phyloP scores from a whole-genome alignment of 2,113 vertebrate species.

The Mirza zaza region DNA sequence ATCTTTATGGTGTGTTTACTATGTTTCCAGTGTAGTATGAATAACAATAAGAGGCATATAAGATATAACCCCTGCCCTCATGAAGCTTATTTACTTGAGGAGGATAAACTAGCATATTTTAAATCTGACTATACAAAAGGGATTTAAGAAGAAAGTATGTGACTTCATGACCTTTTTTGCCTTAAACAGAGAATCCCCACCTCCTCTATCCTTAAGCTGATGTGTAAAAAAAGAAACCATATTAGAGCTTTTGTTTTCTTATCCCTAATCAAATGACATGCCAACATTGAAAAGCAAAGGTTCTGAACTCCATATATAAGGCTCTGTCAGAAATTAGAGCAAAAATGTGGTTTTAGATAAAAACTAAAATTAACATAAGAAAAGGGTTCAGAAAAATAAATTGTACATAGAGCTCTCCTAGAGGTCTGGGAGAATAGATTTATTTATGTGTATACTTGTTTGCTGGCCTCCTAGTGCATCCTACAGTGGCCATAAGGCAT shows the following conservation, averaged over 20 bases:
- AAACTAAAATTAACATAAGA: slow-evolving; percentile 9
- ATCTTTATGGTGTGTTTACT: background rate
- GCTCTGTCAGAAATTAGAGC: background rate
- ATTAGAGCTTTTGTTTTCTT: background rate
- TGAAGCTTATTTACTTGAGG: background rate
- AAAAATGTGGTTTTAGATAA: slow-evolving; percentile 12
- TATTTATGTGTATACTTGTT: background rate
- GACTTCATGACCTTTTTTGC: background rate
- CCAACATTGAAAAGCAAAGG: background rate
- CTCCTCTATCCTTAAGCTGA: background rate
- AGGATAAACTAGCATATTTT: background rate
- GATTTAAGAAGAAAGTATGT: background rate
- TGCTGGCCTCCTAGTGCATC: background rate
- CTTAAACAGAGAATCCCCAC: background rate
- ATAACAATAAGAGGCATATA: background rate
- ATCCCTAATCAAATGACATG: background rate
- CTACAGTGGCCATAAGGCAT: background rate
- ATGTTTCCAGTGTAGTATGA: background rate
- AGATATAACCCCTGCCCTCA: background rate
- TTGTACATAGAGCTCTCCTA: background rate
- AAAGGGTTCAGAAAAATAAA: background rate
- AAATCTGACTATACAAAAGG: background rate
- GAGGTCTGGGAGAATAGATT: background rate
- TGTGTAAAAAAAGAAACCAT: background rate
- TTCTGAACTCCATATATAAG: background rate